These are phyloP conservation scores for Ornithorhynchus anatinus DNA, from an alignment of 2,113 vertebrate species.

Conservation along the genomic window DNA sequence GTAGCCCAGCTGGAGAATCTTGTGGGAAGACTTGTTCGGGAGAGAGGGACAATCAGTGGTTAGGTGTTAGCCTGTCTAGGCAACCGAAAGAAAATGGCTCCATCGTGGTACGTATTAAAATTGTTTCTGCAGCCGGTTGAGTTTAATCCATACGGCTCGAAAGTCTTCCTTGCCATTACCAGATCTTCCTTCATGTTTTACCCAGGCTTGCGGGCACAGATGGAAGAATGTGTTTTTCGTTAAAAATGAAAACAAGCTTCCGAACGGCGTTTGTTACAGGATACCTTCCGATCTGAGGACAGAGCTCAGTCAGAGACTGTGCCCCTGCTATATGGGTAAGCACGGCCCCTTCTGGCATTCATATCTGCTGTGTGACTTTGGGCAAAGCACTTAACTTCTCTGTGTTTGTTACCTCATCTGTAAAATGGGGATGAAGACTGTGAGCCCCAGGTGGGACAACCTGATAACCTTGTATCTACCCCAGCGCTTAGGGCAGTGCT, in stretches of 20 bases:
- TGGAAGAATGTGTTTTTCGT: slow-evolving; percentile 93
- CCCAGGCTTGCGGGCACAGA: slow-evolving; percentile 87
- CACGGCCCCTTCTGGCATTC: too few species aligned
- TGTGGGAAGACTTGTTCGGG: slow-evolving; percentile 89
- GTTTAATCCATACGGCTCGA: neutral
- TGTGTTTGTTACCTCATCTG: too few species aligned
- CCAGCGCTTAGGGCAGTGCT: too few species aligned
- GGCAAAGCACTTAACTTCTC: too few species aligned
- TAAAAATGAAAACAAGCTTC: slow-evolving; percentile 81
- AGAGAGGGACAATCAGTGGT: slow-evolving; percentile 92
- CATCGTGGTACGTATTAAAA: slow-evolving; percentile 79
- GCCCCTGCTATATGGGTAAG: slow-evolving; percentile 90
- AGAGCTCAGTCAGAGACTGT: slow-evolving; percentile 67
- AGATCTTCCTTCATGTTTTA: slow-evolving; percentile 44
- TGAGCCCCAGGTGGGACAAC: too few species aligned
- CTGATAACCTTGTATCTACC: too few species aligned
- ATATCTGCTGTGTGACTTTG: too few species aligned
- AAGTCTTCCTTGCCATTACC: neutral
- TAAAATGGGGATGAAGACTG: too few species aligned
- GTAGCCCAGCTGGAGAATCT: slow-evolving; percentile 52
- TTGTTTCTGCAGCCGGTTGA: neutral
- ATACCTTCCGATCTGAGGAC: slow-evolving; percentile 75
- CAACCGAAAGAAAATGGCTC: slow-evolving; percentile 81
- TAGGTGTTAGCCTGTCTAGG: slow-evolving; percentile 92
- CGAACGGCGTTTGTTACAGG: slow-evolving; percentile 85